phyloP scores from a whole-genome alignment of 2,797 vertebrate genomes.

The Capromys pilorides region DNA sequence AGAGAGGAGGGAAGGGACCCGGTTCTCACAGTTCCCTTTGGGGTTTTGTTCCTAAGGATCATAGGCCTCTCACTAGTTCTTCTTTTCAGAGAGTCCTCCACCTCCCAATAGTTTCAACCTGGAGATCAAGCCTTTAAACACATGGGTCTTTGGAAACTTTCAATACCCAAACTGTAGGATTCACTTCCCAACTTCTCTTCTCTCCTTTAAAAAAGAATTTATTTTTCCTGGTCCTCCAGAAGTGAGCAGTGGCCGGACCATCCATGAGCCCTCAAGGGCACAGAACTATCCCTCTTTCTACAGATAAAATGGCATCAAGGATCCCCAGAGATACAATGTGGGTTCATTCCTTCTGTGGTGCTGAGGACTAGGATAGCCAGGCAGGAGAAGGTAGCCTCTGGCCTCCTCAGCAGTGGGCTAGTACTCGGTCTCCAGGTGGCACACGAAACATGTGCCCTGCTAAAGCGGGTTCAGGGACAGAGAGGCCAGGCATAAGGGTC shows the following conservation, averaged over 20 bases:
- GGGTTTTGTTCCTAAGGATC: no score
- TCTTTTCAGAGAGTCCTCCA: neutral
- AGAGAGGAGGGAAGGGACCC: neutral
- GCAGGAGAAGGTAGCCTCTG: conserved; percentile 54
- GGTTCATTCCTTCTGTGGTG: conserved; percentile 11
- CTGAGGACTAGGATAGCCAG: neutral
- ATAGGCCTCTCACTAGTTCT: neutral
- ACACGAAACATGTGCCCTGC: fast-evolving
- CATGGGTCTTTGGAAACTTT: neutral
- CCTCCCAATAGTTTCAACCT: neutral
- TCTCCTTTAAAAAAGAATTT: conserved; percentile 5
- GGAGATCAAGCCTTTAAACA: neutral
- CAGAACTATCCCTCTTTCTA: neutral
- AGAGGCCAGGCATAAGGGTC: neutral
- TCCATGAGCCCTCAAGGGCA: neutral
- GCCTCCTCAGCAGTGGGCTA: conserved; percentile 14
- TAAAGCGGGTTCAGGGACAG: neutral
- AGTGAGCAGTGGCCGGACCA: no score
- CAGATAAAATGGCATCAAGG: conserved; percentile 71
- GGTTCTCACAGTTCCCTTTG: neutral
- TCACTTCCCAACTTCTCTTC: neutral
- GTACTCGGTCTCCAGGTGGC: neutral
- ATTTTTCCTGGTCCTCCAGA: neutral
- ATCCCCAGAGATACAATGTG: conserved; percentile 62
- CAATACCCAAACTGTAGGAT: neutral